Percentiles rank a stretch among this genome's conserved stretches.
Evolutionary conservation across 2,888 invertebrate genomes (phyloP).

Genomic region (Nysson spinosus): DNA sequence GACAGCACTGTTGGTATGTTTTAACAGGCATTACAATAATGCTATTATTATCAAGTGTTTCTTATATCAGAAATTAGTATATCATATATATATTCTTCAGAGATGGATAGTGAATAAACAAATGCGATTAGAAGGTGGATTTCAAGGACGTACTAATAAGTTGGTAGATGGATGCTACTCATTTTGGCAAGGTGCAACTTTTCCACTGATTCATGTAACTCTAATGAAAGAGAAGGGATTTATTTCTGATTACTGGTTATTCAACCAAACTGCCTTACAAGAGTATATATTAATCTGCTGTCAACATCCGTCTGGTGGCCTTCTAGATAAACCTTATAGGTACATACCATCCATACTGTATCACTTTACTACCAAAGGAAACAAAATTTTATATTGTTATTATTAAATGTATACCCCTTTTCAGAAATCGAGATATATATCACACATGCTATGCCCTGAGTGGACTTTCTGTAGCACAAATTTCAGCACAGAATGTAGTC

Average conservation of each 20-base stretch:
- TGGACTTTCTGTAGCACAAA: conserved; percentile 96
- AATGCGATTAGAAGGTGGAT: conserved; percentile 97
- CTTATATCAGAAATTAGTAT: too few relatives aligned
- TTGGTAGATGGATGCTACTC: conserved; percentile 99
- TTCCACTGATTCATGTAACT: conserved; percentile 91
- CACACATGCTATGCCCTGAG: conserved; percentile 98
- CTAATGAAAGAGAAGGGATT: conserved; percentile 78
- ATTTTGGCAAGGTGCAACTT: conserved; percentile 98
- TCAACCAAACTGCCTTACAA: conserved; percentile 92
- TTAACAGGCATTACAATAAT: background rate
- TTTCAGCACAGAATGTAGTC: conserved; percentile 77
- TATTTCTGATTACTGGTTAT: conserved; percentile 82
- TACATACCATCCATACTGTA: too few relatives aligned
- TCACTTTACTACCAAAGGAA: too few relatives aligned
- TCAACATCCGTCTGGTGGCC: conserved; percentile 91
- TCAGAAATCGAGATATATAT: conserved; percentile 92
- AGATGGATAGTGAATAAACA: conserved; percentile 95
- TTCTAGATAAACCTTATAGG: conserved; percentile 98
- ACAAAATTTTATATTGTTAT: too few relatives aligned
- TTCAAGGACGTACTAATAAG: conserved; percentile 98
- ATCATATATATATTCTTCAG: conserved; percentile 70
- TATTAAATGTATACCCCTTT: conserved; percentile 54
- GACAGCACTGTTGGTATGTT: conserved; percentile 83
- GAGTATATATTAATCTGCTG: conserved; percentile 97
- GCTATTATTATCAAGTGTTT: background rate